Conservation (phyloP, 2,113 vertebrate species). For the Ceyx cyanopectus region DNA sequence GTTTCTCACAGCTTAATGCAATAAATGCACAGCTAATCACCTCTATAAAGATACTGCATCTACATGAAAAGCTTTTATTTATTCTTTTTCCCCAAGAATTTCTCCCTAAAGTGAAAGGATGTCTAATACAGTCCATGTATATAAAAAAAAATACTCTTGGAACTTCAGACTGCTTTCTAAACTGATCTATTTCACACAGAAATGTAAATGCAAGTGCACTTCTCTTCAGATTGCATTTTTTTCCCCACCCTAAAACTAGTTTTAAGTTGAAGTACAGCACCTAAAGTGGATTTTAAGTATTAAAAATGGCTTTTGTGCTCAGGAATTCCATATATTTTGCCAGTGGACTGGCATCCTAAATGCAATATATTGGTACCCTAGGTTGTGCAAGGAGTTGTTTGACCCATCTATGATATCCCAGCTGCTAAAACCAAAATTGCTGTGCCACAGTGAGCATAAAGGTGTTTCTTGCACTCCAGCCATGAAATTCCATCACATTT, state of each 20-base stretch:
- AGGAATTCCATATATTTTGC: neutral
- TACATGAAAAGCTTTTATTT: neutral
- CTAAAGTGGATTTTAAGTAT: neutral
- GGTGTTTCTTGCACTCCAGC: neutral
- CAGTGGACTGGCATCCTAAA: neutral
- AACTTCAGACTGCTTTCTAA: slow-evolving; percentile 36
- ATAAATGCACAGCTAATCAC: neutral
- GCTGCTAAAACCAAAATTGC: neutral
- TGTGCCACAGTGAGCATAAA: neutral
- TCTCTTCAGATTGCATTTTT: neutral
- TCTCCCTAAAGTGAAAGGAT: neutral
- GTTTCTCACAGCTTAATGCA: neutral
- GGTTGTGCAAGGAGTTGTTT: neutral
- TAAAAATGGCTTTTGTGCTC: neutral
- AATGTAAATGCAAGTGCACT: slow-evolving; percentile 55
- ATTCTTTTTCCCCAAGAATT: neutral
- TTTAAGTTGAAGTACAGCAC: slow-evolving; percentile 19
- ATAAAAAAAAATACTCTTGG: neutral
- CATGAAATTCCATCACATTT: neutral
- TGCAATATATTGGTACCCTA: too few relatives aligned
- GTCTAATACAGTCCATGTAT: neutral
- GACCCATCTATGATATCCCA: neutral
- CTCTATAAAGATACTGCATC: neutral
- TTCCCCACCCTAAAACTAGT: neutral
- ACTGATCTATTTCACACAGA: slow-evolving; percentile 24